Evolutionary conservation across 2,888 invertebrate species (phyloP), one percentile per base, ranked within the genome.

Genomic region (Eupithecia inturbata): DNA sequence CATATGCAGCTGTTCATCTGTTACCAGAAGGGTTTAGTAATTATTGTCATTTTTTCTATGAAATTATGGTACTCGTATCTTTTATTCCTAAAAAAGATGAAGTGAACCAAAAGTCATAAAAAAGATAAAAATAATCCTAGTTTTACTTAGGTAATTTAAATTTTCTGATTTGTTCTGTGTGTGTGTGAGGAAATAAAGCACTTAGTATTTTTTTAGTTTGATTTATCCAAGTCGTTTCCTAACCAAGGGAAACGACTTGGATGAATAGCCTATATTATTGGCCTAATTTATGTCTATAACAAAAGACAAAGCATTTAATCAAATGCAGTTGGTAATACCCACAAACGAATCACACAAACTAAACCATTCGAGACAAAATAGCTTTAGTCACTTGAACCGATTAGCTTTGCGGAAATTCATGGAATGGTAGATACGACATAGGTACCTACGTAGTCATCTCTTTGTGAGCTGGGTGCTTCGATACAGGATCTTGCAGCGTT

Each of bases 351-450:
- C 39, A 64, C 39, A 66, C 39, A 36, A 39, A 26, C 41, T n/a
- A 26, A 69, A 62, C 69, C 26, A 69, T 69, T 26, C 69, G 39
- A 60, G 28, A 68, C 68, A 69, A 60, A 60, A 69, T 60, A 31
- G 60, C 57, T 60, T 39, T 49, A 33, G 41, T 60, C 39, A 62
- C 71, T 62, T 67, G 41, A 73, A 75, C 72, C 77, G 71, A 76
- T 77, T 75, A 67, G 41, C 70, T 70, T 75, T 73, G 64, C 72
- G 70, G 76, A 75, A 72, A 74, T 75, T 73, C 68, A 73, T 74
- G 71, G 60, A 68, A 68, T 67, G 69, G 70, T 72, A 26, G 26
- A 57, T 57, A 67, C 63, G 41, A 64, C 63, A 53, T 74, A n/a
- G n/a, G n/a, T n/a, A 70, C 73, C 57, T 68, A 68, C 68, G 62